These are phyloP conservation scores for Poeciliopsis retropinna DNA, from an alignment of 2,113 vertebrate genomes.

Conservation along the genomic window DNA sequence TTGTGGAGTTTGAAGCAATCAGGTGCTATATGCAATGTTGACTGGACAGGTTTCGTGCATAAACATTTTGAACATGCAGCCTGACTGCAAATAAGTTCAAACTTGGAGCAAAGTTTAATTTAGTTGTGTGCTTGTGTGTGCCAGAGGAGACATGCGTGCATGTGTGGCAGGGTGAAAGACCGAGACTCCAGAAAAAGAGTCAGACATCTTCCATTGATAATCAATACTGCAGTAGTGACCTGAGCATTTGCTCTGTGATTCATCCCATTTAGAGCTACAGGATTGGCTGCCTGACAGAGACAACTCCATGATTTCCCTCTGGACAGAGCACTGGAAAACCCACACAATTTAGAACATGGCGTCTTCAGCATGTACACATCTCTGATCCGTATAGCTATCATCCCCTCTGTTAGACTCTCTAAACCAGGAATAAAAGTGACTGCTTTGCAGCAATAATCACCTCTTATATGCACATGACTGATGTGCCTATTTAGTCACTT, in stretches of 20 bases:
- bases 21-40: constrained; percentile 1
- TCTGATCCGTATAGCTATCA: constrained; percentile 19
- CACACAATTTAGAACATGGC: constrained; percentile 20
- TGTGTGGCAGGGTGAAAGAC: constrained; percentile 15
- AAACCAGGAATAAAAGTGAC: constrained; percentile 28
- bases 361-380: constrained; percentile 29
- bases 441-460: constrained; percentile 8
- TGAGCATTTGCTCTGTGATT: constrained; percentile 69
- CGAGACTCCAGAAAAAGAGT: constrained; percentile 67
- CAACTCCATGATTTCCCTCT: constrained; percentile 69
- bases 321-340: constrained; percentile 41
- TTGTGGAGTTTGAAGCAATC: constrained; percentile 25
- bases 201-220: constrained; percentile 75
- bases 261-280: constrained; percentile 71
- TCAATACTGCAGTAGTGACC: constrained; percentile 79
- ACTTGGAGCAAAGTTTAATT: constrained; percentile 14
- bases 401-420: constrained; percentile 4
- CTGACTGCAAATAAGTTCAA: constrained; percentile 33
- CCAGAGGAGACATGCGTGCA: too few relatives aligned
- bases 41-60: constrained; percentile 13
- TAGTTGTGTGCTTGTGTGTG: background rate
- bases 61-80: constrained; percentile 15
- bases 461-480: background rate
- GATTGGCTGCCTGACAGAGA: constrained; percentile 59
- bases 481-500: background rate